Conservation (phyloP, 2,113 vertebrate genomes). For the Hyla sarda region DNA sequence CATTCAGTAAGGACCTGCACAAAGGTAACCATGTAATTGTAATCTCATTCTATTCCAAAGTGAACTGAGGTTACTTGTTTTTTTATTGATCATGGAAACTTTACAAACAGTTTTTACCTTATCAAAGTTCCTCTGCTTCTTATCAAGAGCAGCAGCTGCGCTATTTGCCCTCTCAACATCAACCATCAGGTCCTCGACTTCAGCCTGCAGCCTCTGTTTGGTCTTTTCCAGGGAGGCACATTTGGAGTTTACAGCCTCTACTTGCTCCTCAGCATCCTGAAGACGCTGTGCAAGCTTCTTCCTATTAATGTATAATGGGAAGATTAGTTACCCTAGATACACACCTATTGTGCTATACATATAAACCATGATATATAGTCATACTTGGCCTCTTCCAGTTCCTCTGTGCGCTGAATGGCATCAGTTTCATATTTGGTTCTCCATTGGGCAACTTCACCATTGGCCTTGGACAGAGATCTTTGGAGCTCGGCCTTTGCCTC, state of each 20-base stretch:
- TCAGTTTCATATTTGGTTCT: slow-evolving; percentile 85
- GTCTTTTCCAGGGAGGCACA: slow-evolving; percentile 75
- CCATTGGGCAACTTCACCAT: slow-evolving; percentile 86
- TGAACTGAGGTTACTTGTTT: background rate
- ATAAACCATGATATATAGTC: background rate
- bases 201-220: slow-evolving; percentile 74
- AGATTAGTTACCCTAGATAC: background rate
- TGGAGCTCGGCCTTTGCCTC: slow-evolving; percentile 83
- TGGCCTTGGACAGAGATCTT: slow-evolving; percentile 83
- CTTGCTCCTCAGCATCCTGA: slow-evolving; percentile 73
- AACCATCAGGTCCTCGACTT: slow-evolving; percentile 72
- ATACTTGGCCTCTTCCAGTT: slow-evolving; percentile 86
- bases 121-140: slow-evolving; percentile 76
- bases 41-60: background rate
- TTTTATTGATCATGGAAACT: no score
- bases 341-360: background rate
- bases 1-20: slow-evolving; percentile 76
- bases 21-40: background rate
- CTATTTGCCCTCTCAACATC: slow-evolving; percentile 67
- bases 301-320: slow-evolving; percentile 60
- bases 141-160: slow-evolving; percentile 70
- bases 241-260: slow-evolving; percentile 69
- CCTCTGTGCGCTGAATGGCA: slow-evolving; percentile 83
- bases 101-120: slow-evolving; percentile 65
- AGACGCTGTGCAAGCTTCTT: slow-evolving; percentile 72